Percentiles rank a stretch among this genome's conserved stretches.
Evolutionary conservation across 2,888 invertebrate species (phyloP).

Genomic region (Pocota personata): DNA sequence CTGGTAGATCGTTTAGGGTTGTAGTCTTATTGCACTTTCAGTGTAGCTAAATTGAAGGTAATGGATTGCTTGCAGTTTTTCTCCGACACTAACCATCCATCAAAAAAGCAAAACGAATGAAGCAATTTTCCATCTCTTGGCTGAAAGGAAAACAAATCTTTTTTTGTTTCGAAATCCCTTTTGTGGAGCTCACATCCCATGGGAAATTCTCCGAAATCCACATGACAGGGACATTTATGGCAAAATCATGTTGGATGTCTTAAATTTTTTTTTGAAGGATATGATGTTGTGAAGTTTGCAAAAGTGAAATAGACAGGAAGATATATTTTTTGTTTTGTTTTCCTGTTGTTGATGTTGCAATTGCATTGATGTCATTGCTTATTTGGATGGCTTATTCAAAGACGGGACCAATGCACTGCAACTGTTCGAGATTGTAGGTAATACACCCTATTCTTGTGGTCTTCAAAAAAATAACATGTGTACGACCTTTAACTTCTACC

Average conservation of each 20-base stretch:
- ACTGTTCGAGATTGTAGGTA: too few relatives aligned
- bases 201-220: slow-evolving; percentile 28
- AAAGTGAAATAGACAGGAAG: neutral
- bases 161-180: neutral
- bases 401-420: neutral
- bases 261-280: neutral
- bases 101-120: neutral
- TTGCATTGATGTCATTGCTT: neutral
- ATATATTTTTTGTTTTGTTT: too few relatives aligned
- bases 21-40: slow-evolving; percentile 7
- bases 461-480: too few relatives aligned
- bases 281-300: slow-evolving; percentile 10
- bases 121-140: neutral
- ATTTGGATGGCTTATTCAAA: too few relatives aligned
- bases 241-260: slow-evolving; percentile 42
- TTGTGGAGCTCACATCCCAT: neutral
- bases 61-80: slow-evolving; percentile 42
- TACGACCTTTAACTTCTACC: too few relatives aligned
- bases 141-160: neutral
- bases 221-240: slow-evolving; percentile 37
- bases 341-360: neutral
- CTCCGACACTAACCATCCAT: slow-evolving; percentile 19
- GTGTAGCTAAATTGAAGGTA: slow-evolving; percentile 1
- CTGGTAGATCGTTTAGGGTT: neutral
- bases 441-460: too few relatives aligned